These are phyloP conservation scores for Chaenodraco wilsoni DNA, from an alignment of 2,797 vertebrate genomes.

Conservation along the genomic window DNA sequence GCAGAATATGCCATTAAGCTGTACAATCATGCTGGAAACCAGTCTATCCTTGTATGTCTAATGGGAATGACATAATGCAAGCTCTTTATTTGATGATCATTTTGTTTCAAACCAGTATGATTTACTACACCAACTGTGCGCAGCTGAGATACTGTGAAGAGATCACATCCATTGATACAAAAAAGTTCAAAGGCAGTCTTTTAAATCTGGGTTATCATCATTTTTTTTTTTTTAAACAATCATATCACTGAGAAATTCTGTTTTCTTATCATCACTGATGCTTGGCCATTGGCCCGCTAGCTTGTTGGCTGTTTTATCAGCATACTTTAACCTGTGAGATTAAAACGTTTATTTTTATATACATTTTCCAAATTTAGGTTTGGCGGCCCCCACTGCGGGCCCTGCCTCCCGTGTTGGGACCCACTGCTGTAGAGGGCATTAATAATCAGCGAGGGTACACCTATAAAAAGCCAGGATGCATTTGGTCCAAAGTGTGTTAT, in stretches of 20 bases:
- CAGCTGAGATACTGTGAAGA: conserved; percentile 17
- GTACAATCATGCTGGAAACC: conserved; percentile 14
- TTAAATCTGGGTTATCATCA: too few species aligned
- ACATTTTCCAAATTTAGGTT: too few species aligned
- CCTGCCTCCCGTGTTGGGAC: too few species aligned
- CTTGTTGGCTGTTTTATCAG: too few species aligned
- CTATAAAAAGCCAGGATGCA: conserved; percentile 17
- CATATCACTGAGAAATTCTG: too few species aligned
- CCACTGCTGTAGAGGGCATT: not conserved
- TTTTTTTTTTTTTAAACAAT: too few species aligned
- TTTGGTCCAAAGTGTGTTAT: conserved; percentile 27
- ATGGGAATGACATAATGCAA: conserved; percentile 27
- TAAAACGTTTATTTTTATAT: too few species aligned
- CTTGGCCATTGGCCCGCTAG: too few species aligned
- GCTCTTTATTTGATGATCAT: conserved; percentile 23
- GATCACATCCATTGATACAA: conserved; percentile 17
- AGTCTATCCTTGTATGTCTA: not conserved
- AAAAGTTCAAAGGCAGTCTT: too few species aligned
- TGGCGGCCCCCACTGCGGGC: too few species aligned
- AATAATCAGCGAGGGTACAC: not conserved
- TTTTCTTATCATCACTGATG: too few species aligned
- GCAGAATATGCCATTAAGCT: conserved; percentile 1
- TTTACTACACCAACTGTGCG: conserved; percentile 19
- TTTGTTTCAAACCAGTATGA: conserved; percentile 21
- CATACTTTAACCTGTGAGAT: too few species aligned